Base-by-base conservation (phyloP, 2,113 vertebrate genomes). In the Pomatostomus ruficeps region DNA sequence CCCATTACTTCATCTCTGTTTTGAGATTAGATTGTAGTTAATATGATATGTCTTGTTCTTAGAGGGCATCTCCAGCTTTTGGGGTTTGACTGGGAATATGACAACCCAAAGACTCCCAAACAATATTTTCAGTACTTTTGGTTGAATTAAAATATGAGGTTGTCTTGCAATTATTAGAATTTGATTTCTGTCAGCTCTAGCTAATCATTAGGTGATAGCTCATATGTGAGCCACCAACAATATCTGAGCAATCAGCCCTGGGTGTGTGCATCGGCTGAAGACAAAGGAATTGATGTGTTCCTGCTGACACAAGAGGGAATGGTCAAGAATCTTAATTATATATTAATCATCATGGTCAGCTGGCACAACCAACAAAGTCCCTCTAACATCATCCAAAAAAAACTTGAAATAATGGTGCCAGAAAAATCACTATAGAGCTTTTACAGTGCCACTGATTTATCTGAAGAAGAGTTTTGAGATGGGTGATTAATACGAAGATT, bases 301-400 rank as follows among this genome's bases (percentile, higher is more conserved):
- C 77, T 72, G 80, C 84, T 92, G 84, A 93, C 87, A 85, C 43
- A 86, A 72, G 57, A 91, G 73, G 84, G 91, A 79, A 79, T 93
- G 9, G 4, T 88, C 90, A 88, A 72, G 93, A 89, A 91, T 89
- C 48, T 94, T 95, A 81, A 95, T 89, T 68, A 45, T 72, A 26
- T 80, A 84, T 92, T 95, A 91, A 84, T 91, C 70, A 92, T 89
- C 35, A 6, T 22, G 54, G 67, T 85, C 87, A 89, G 40, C 36
- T 95, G 88, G 71, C 77, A 85, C 46, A 62, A 46, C 42, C 49
- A 92, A 45, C 31, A 38, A 54, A 57, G 22, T 58, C 45, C 23
- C 51, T 65, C 61, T 72, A 57, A 61, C 9, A 9, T 12, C 82
- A 65, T 57, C 71, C 55, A 87, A 93, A 92, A 85, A 79, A 78